Evolutionary conservation across 2,888 invertebrate genomes (phyloP), one percentile per base, ranked within the genome.

Genomic region (Aleiodes leptofemur): DNA sequence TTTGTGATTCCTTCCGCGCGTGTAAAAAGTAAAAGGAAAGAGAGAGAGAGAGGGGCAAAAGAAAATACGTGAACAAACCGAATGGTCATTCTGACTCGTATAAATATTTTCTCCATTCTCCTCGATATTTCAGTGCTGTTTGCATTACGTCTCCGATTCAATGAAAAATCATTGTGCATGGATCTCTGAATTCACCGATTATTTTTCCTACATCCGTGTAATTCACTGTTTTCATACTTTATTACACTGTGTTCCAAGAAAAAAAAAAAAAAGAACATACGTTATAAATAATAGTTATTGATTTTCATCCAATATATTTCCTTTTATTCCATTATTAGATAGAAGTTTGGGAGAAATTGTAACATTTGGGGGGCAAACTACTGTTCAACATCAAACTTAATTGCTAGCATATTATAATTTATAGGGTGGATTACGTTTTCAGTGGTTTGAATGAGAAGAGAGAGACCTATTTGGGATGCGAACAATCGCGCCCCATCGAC

Each of bases 391-490:
- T 86, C 85, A 86, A 69, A 84, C 82, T 84, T 86, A 85, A 86
- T 86, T 83, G 86, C 84, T 81, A 81, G 82, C 80, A 81, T 82
- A 86, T 87, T 87, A 86, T 85, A 86, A 88, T 86, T 87, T 84
- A 88, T 85, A 83, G 55, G 64, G 64, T 29, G n/a, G 56, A 56
- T 55, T 59, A 71, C 74, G 59, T 69, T 51, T 76, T 55, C 69
- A 66, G 61, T 69, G 69, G 79, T 81, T 74, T 82, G 84, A 84
- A 86, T 81, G 85, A 86, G 84, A 83, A 85, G 34, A 29, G 64
- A 64, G 64, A 64, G 64, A 64, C 43, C 85, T 83, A 85, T 87
- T 87, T 84, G 83, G 83, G 83, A 85, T 84, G 82, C 82, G 86
- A 87, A 87, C 87, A 87, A 88, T 88, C 84, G 83, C 82, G 82